Base-by-base conservation (phyloP, 2,888 invertebrate genomes). In the Synergus laeviventris region DNA sequence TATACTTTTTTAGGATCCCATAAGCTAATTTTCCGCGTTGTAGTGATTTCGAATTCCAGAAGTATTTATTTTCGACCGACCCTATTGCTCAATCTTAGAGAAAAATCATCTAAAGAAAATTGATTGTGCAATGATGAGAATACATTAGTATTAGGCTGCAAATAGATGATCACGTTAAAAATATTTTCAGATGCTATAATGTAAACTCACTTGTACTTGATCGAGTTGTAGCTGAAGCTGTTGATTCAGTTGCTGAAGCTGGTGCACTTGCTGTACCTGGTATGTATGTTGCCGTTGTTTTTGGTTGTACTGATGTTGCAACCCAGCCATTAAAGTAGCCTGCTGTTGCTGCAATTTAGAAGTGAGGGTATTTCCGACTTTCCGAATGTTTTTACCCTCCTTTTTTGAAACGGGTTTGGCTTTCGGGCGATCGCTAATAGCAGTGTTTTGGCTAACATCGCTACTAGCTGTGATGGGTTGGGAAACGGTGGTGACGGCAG, bases 371-470 rank as follows among this genome's bases (percentile, higher is more conserved):
- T 85, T 66, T 84, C 87, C 73, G n/a, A 73, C 76, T 74, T 62
- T 61, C 38, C 39, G 49, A 64, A 94, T 92, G 88, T 94, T 94
- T 91, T 96, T 96, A 73, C 94, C 94, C 89, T 95, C 96, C 90
- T 96, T 96, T 90, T 96, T 96, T 74, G 95, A 94, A 74, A 94
- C 94, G 60, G 96, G 94, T 91, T 96, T 97, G 62, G 95, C 96
- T 91, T 96, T 96, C 78, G 96, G 96, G 86, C 96, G 94, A 91
- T 97, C 96, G 91, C 95, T 95, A 86, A 96, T 95, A 81, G 96
- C 95, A 78, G 95, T 95, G 87, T 93, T 94, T 92, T 95, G 93
- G 86, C 92, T 93, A 76, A 93, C 93, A 86, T 93, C 93, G 61
- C 92, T 91, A 84, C 92, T 92, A 21, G 92, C 91, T 59, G 92